phyloP scores from a whole-genome alignment of 1,140 invertebrate genomes.

The Drosophila pandora region DNA sequence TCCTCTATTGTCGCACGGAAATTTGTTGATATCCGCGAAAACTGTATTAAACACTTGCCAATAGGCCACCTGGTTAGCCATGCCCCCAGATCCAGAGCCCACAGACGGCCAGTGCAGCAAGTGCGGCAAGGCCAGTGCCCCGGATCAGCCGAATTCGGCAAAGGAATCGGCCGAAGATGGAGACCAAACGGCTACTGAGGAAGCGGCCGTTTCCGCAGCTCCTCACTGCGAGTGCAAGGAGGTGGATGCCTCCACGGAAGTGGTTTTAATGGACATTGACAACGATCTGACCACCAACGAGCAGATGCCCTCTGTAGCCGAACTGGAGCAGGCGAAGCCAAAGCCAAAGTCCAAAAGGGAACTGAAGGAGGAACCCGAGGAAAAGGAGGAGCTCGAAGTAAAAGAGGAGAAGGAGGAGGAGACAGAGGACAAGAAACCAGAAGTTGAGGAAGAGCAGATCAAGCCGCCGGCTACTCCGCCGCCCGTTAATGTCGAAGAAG shows the following conservation, averaged over 20 bases:
- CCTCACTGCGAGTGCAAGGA: not conserved
- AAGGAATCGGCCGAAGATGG: slow-evolving; percentile 6
- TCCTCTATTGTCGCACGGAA: not conserved
- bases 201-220: not conserved
- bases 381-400: not conserved
- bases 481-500: slow-evolving; percentile 23
- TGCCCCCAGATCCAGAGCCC: slow-evolving; percentile 14
- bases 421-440: not conserved
- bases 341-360: slow-evolving; percentile 4
- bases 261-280: slow-evolving; percentile 45
- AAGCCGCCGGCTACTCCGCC: not conserved
- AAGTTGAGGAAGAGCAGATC: not conserved
- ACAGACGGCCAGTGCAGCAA: slow-evolving; percentile 38
- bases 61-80: slow-evolving; percentile 19
- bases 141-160: not conserved
- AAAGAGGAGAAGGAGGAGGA: not conserved
- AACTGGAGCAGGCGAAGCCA: slow-evolving; percentile 30
- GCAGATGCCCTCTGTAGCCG: slow-evolving; percentile 41
- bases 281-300: slow-evolving; percentile 59
- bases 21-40: slow-evolving; percentile 13
- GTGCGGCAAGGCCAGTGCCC: slow-evolving; percentile 17
- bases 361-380: slow-evolving; percentile 4
- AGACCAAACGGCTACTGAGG: not conserved
- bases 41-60: slow-evolving; percentile 28
- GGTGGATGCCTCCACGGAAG: slow-evolving; percentile 8